These are phyloP conservation scores for Tinamus major DNA, from an alignment of 2,797 vertebrate genomes.

Conservation along the genomic window DNA sequence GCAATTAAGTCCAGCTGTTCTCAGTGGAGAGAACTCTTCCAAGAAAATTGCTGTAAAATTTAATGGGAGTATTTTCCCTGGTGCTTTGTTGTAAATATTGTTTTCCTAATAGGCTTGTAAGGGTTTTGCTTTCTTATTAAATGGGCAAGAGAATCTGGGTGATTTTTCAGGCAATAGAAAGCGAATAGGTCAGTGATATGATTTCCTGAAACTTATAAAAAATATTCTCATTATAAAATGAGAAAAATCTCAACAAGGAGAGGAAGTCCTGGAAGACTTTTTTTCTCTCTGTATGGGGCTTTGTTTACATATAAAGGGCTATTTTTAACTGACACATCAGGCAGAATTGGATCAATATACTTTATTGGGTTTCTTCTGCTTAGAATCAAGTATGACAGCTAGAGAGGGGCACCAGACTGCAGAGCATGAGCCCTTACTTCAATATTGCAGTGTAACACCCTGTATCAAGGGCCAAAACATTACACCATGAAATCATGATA, in stretches of 20 bases:
- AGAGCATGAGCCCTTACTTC: slow-evolving; percentile 22
- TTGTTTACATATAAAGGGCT: slow-evolving; percentile 5
- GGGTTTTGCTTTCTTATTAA: slow-evolving; percentile 44
- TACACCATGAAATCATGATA: background rate
- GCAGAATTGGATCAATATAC: background rate
- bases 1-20: slow-evolving; percentile 42
- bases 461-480: background rate
- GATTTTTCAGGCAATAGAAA: slow-evolving; percentile 45
- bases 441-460: background rate
- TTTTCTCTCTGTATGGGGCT: background rate
- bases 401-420: slow-evolving; percentile 54
- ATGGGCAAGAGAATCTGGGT: slow-evolving; percentile 16
- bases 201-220: background rate
- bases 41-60: slow-evolving; percentile 56
- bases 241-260: slow-evolving; percentile 5
- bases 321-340: slow-evolving; percentile 23
- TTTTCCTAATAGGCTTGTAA: slow-evolving; percentile 68
- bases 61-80: slow-evolving; percentile 48
- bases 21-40: slow-evolving; percentile 6
- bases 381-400: slow-evolving; percentile 11
- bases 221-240: background rate
- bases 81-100: slow-evolving; percentile 58
- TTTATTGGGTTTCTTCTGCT: slow-evolving; percentile 9
- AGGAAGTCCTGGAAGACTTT: background rate
- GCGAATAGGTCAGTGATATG: slow-evolving; percentile 2